phyloP scores from a whole-genome alignment of 2,113 vertebrate species.

The Neofelis nebulosa region DNA sequence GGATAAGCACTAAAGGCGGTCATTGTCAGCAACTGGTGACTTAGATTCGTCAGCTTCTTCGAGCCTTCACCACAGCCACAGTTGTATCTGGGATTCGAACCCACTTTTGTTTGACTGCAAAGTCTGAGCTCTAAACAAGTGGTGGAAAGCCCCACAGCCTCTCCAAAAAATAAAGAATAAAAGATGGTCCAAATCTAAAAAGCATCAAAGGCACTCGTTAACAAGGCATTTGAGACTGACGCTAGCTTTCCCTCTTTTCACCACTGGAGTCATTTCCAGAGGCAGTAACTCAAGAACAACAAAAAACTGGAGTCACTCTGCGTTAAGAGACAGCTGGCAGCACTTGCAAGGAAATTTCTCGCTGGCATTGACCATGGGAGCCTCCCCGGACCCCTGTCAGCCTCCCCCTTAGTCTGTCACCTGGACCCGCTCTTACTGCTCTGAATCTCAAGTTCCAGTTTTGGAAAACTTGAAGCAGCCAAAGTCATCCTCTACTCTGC shows the following conservation, averaged over 20 bases:
- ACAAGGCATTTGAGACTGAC: not conserved
- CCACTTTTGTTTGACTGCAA: not conserved
- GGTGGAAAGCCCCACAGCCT: not conserved
- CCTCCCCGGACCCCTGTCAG: rapidly evolving
- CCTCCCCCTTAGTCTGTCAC: not conserved
- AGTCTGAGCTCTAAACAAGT: not conserved
- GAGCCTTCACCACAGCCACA: not conserved
- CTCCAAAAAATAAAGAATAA: not conserved
- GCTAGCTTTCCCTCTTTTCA: not conserved
- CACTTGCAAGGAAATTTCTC: not conserved
- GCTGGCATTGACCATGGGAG: not conserved
- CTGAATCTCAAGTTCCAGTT: not conserved
- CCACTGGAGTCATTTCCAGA: not conserved
- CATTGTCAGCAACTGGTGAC: not conserved
- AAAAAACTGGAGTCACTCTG: not conserved
- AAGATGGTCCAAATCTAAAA: not conserved
- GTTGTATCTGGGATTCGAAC: not conserved
- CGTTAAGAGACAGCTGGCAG: not conserved
- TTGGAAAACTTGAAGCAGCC: conserved; percentile 35
- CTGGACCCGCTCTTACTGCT: not conserved
- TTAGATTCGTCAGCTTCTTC: not conserved
- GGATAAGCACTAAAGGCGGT: not conserved
- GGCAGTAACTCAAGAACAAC: not conserved
- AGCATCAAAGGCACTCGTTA: not conserved
- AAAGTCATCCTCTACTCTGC: not conserved